Conservation (phyloP, 2,797 vertebrate genomes). For the Pseudomugil tenellus region DNA sequence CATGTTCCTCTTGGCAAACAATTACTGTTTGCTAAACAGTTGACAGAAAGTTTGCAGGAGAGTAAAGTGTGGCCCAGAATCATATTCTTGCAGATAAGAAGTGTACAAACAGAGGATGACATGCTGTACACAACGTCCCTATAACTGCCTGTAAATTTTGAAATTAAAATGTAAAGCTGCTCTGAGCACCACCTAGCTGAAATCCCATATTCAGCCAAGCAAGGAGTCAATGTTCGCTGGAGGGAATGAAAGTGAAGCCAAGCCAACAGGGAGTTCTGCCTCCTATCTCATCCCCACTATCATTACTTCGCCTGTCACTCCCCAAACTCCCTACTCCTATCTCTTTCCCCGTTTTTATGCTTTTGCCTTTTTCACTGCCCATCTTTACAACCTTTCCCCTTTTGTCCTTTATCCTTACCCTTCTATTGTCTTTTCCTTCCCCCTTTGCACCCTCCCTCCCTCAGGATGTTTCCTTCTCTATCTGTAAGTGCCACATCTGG, state of each 20-base stretch:
- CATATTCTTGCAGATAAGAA: slow-evolving; percentile 42
- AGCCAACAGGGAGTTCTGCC: slow-evolving; percentile 66
- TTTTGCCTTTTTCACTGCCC: slow-evolving; percentile 17
- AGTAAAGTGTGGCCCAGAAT: slow-evolving; percentile 47
- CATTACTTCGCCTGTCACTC: slow-evolving; percentile 67
- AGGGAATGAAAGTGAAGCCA: slow-evolving; percentile 70
- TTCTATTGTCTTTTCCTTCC: background rate
- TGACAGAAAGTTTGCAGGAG: slow-evolving; percentile 41
- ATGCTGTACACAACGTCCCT: slow-evolving; percentile 40
- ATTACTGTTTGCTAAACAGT: slow-evolving; percentile 33
- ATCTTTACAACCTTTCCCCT: slow-evolving; percentile 46
- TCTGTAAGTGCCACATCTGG: slow-evolving; percentile 82
- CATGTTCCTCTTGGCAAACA: slow-evolving; percentile 42
- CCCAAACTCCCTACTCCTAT: slow-evolving; percentile 57
- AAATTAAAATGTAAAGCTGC: slow-evolving; percentile 80
- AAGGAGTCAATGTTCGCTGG: slow-evolving; percentile 68
- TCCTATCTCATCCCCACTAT: slow-evolving; percentile 62
- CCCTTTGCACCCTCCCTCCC: slow-evolving; percentile 24
- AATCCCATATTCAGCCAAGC: slow-evolving; percentile 74
- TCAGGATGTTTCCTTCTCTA: slow-evolving; percentile 62
- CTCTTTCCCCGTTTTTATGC: slow-evolving; percentile 25
- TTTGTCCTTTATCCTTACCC: slow-evolving; percentile 25
- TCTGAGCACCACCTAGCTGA: slow-evolving; percentile 75
- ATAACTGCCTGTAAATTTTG: slow-evolving; percentile 54
- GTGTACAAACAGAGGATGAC: slow-evolving; percentile 41